phyloP scores from a whole-genome alignment of 1,140 invertebrate genomes.

The Coenobita brevimanus region DNA sequence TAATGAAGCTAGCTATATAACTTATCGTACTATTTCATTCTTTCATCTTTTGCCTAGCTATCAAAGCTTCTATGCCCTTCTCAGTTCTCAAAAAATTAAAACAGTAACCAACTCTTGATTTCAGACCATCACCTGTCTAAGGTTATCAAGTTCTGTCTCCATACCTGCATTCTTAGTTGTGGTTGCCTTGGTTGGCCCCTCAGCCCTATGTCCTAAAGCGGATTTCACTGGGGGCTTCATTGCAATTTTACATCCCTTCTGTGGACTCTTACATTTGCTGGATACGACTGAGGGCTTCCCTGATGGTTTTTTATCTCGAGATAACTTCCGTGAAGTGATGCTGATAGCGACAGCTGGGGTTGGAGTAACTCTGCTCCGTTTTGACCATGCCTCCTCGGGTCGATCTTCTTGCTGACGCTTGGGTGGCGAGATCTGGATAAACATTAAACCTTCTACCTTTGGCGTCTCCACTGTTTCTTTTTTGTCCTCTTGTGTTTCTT shows the following conservation, averaged over 20 bases:
- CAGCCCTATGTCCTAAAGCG: not conserved
- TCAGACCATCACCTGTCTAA: no score
- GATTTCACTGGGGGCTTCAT: slow-evolving; percentile 10
- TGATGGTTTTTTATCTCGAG: not conserved
- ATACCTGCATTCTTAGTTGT: no score
- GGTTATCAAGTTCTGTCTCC: no score
- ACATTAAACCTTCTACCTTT: not conserved
- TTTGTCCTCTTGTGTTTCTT: no score
- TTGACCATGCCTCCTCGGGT: slow-evolving; percentile 24
- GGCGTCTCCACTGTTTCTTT: not conserved
- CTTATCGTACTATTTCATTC: no score
- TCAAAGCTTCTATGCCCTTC: no score
- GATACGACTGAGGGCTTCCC: slow-evolving; percentile 24
- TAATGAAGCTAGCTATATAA: no score
- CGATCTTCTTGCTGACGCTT: slow-evolving; percentile 41
- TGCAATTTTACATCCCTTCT: not conserved
- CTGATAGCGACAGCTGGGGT: slow-evolving; percentile 3
- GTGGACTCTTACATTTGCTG: slow-evolving; percentile 6
- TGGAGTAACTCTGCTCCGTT: slow-evolving; percentile 19
- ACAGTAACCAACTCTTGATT: no score
- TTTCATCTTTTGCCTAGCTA: no score
- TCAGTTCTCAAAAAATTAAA: no score
- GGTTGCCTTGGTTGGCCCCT: not conserved
- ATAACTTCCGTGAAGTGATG: slow-evolving; percentile 1
- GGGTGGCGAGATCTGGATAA: slow-evolving; percentile 40